Evolutionary conservation across 1,140 invertebrate species (phyloP).

Genomic region (Metopolophium dirhodum): DNA sequence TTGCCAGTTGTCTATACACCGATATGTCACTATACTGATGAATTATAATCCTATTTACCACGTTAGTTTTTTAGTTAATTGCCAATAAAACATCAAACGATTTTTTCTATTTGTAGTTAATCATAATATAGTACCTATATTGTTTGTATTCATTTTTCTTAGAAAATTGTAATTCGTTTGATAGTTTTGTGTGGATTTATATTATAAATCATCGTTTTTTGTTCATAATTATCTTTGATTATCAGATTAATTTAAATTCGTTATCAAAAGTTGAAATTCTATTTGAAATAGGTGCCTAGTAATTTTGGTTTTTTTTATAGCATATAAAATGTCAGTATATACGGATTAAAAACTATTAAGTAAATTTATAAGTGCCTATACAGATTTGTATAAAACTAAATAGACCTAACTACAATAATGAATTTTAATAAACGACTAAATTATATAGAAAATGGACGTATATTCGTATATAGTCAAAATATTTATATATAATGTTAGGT

Average conservation of each 20-base stretch:
- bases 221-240: neutral
- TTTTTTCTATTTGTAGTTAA: neutral
- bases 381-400: neutral
- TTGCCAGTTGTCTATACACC: neutral
- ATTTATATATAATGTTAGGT: no score
- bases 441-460: neutral
- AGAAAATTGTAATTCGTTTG: neutral
- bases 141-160: neutral
- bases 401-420: neutral
- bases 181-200: neutral
- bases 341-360: no score
- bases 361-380: neutral
- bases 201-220: neutral
- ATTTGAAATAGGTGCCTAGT: neutral
- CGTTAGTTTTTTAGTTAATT: neutral
- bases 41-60: neutral
- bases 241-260: neutral
- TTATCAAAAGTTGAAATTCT: neutral
- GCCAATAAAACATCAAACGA: conserved; percentile 16
- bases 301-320: neutral
- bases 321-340: neutral
- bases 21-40: neutral
- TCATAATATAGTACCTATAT: neutral
- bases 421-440: neutral
- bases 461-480: neutral